Percentiles rank a stretch among this genome's conserved stretches.
These are phyloP conservation scores for sheep (Ovis aries) DNA, from an alignment of 2,113 vertebrate species.

Conservation along the genomic window DNA sequence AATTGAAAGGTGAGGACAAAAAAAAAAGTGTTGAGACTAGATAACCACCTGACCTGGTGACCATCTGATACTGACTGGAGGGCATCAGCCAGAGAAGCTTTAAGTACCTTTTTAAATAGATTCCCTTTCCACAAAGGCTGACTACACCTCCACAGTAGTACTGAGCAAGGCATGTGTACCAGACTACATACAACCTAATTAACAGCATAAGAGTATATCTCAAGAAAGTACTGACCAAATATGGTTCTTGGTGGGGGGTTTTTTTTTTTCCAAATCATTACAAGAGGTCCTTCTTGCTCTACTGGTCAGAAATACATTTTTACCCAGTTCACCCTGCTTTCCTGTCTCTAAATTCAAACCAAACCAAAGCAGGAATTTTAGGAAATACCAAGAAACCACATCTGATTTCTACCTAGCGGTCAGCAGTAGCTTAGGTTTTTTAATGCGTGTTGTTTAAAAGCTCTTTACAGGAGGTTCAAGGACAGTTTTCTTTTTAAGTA, in stretches of 20 bases:
- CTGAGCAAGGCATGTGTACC: background rate
- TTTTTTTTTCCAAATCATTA: background rate
- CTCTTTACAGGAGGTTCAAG: background rate
- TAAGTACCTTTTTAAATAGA: background rate
- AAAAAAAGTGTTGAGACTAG: background rate
- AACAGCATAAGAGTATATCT: background rate
- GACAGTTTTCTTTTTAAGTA: background rate
- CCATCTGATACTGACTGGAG: background rate
- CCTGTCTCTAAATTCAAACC: conserved; percentile 5
- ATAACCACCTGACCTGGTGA: background rate
- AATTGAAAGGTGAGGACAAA: background rate
- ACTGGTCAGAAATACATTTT: conserved; percentile 5
- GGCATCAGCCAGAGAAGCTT: background rate
- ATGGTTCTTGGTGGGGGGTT: background rate
- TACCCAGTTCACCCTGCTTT: background rate
- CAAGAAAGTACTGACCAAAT: background rate
- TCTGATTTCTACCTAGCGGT: background rate
- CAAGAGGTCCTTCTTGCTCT: background rate
- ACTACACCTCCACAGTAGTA: background rate
- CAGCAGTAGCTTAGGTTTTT: background rate
- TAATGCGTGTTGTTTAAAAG: background rate
- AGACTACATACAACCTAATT: background rate
- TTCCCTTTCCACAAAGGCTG: background rate
- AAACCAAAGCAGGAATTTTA: background rate
- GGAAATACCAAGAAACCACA: background rate